These are phyloP conservation scores for Nyleta sp. DNA, from an alignment of 2,888 invertebrate species.

Conservation along the genomic window DNA sequence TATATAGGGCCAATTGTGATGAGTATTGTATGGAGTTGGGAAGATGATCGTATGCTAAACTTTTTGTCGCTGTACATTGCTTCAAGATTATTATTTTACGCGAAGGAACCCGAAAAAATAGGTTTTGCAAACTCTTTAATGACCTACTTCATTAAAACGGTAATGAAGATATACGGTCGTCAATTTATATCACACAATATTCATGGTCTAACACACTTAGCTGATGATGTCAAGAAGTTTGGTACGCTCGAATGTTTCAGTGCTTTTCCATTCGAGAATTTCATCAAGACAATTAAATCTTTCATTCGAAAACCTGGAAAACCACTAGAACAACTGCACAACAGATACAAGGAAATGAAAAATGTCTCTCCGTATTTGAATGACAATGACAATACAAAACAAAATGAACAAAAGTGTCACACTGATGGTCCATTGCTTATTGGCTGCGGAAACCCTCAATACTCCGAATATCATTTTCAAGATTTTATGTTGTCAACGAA, in stretches of 20 bases:
- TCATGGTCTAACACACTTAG: neutral
- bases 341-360: slow-evolving; percentile 1
- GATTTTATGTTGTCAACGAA: neutral
- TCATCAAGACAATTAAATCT: slow-evolving; percentile 1
- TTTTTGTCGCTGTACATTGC: neutral
- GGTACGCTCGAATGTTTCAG: neutral
- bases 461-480: neutral
- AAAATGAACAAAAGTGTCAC: slow-evolving; percentile 2
- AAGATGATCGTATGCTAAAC: neutral
- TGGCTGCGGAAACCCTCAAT: neutral
- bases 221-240: neutral
- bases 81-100: neutral
- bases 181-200: slow-evolving; percentile 1
- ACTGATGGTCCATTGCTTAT: neutral
- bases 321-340: neutral
- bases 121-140: neutral
- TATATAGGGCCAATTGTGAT: neutral
- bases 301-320: slow-evolving; percentile 1
- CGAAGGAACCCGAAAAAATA: neutral
- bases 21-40: neutral
- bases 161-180: neutral
- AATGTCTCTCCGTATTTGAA: neutral
- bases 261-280: slow-evolving; percentile 8
- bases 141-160: neutral
- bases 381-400: neutral